phyloP scores from a whole-genome alignment of 2,888 invertebrate species.

The Zaprionus lineosus region DNA sequence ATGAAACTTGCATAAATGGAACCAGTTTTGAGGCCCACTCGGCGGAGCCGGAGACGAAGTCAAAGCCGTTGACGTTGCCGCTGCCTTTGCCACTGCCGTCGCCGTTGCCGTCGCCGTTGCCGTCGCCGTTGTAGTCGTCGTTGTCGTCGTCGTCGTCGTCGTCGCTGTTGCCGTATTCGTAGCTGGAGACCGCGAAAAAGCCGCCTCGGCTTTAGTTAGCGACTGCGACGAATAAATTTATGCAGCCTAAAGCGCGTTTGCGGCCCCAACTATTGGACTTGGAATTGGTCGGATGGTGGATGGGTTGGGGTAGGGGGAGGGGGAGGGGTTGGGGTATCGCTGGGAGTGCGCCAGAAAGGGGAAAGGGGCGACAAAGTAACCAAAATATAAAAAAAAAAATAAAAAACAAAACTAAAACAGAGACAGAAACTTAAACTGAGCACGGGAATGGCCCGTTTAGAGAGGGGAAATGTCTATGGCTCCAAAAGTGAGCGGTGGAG shows the following conservation, averaged over 20 bases:
- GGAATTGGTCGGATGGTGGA: not conserved
- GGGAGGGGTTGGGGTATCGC: not conserved
- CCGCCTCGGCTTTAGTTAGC: conserved; percentile 60
- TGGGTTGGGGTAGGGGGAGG: not conserved
- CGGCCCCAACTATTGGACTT: conserved; percentile 21
- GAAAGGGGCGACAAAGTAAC: not conserved
- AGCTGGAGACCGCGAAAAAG: conserved; percentile 39
- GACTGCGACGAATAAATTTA: conserved; percentile 68
- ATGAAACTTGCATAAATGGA: conserved; percentile 74
- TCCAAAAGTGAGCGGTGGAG: not conserved
- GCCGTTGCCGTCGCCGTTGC: conserved; percentile 34
- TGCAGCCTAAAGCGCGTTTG: conserved; percentile 69
- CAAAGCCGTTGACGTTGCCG: conserved; percentile 26
- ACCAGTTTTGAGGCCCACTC: conserved; percentile 71
- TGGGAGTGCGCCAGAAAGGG: too few relatives aligned
- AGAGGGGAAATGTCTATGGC: not conserved
- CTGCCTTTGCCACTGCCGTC: too few relatives aligned
- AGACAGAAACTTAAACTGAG: conserved; percentile 11
- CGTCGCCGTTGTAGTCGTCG: conserved; percentile 19
- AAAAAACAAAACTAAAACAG: not conserved
- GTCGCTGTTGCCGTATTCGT: conserved; percentile 1
- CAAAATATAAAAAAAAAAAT: too few relatives aligned
- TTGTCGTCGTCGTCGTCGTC: too few relatives aligned
- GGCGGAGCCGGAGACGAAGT: conserved; percentile 38
- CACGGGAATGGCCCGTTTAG: conserved; percentile 41